Conservation (phyloP, 2,797 vertebrate genomes). For the Karalla daura region DNA sequence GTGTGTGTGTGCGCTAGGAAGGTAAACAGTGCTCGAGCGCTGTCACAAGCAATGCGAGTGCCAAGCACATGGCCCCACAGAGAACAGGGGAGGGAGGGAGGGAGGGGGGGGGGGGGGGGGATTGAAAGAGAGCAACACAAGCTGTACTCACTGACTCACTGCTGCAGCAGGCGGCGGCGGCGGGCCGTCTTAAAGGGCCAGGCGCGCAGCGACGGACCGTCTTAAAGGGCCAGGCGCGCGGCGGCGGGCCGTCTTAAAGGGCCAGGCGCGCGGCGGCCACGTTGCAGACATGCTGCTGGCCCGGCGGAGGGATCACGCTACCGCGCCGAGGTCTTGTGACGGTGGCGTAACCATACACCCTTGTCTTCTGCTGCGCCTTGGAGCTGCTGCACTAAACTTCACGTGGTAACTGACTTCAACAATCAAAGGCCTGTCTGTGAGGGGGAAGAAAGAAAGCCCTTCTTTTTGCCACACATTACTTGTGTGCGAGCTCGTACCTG, state of each 20-base stretch:
- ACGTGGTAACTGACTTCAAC: slow-evolving; percentile 51
- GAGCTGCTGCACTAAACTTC: slow-evolving; percentile 55
- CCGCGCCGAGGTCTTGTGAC: slow-evolving; percentile 73
- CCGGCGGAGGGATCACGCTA: slow-evolving; percentile 42
- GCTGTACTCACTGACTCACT: slow-evolving; percentile 80
- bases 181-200: slow-evolving; percentile 78
- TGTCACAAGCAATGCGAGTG: slow-evolving; percentile 75
- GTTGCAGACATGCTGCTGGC: slow-evolving; percentile 72
- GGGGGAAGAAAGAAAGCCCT: neutral
- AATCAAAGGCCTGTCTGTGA: slow-evolving; percentile 55
- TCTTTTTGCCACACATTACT: slow-evolving; percentile 21
- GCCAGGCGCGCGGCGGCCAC: slow-evolving; percentile 71
- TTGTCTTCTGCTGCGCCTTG: slow-evolving; percentile 59
- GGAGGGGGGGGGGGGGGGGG: slow-evolving; percentile 52
- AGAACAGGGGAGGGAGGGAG: slow-evolving; percentile 53
- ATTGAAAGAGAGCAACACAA: slow-evolving; percentile 65
- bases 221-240: slow-evolving; percentile 78
- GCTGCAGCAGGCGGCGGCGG: slow-evolving; percentile 74
- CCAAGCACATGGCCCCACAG: slow-evolving; percentile 77
- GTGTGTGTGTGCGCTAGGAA: slow-evolving; percentile 34
- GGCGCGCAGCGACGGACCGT: slow-evolving; percentile 57
- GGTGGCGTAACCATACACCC: slow-evolving; percentile 65
- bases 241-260: slow-evolving; percentile 76
- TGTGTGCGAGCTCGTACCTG: slow-evolving; percentile 29
- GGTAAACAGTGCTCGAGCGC: slow-evolving; percentile 72